phyloP scores from a whole-genome alignment of 2,797 vertebrate genomes.

The Lacerta bilineata region DNA sequence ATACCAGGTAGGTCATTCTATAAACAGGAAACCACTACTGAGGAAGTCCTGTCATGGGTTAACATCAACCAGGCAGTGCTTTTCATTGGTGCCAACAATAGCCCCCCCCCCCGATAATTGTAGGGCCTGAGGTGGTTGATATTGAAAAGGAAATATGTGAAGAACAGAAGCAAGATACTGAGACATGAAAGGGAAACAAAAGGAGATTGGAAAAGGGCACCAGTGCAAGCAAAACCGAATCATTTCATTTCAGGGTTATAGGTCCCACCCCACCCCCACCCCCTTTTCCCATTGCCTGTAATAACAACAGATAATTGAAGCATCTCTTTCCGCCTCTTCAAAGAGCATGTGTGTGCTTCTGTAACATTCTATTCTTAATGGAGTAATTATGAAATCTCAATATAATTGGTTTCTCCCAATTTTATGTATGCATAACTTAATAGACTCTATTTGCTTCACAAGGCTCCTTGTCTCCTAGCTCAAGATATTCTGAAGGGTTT shows the following conservation, averaged over 20 bases:
- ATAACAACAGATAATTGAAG: constrained; percentile 17
- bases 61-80: too few relatives aligned
- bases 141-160: neutral
- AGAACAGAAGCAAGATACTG: neutral
- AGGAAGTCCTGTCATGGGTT: too few relatives aligned
- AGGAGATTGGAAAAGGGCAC: neutral
- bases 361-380: constrained; percentile 18
- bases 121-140: too few relatives aligned
- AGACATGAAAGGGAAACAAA: neutral
- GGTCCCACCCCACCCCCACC: neutral
- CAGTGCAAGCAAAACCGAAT: neutral
- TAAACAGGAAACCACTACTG: too few relatives aligned
- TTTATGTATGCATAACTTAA: neutral
- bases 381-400: constrained; percentile 31
- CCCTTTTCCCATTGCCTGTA: neutral
- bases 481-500: neutral
- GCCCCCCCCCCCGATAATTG: too few relatives aligned
- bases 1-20: too few relatives aligned
- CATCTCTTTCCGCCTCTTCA: constrained; percentile 32
- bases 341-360: neutral
- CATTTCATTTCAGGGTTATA: neutral
- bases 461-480: constrained; percentile 31
- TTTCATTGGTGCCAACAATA: too few relatives aligned
- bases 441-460: constrained; percentile 22
- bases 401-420: constrained; percentile 35